phyloP scores from a whole-genome alignment of 2,113 vertebrate species.

The Lasiurus cinereus region DNA sequence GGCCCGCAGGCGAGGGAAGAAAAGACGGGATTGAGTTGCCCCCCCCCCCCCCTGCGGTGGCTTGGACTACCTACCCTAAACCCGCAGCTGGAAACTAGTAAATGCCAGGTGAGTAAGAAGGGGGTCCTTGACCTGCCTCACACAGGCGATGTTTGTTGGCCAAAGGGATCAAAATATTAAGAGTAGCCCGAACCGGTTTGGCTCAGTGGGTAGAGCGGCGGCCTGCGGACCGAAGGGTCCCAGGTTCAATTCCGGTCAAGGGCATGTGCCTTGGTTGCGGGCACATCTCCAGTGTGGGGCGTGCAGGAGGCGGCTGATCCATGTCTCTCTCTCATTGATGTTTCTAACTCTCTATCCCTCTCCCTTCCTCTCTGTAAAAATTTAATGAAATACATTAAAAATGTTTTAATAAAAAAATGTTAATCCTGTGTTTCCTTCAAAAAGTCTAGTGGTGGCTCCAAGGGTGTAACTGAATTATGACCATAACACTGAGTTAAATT shows the following conservation, averaged over 20 bases:
- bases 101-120: neutral
- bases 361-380: too few species aligned
- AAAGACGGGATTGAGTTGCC: neutral
- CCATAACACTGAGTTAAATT: neutral
- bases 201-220: too few species aligned
- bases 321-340: too few species aligned
- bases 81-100: neutral
- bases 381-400: too few species aligned
- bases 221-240: too few species aligned
- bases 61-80: neutral
- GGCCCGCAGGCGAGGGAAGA: neutral
- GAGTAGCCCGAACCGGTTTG: too few species aligned
- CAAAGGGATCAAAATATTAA: neutral
- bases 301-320: too few species aligned
- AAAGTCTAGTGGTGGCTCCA: neutral
- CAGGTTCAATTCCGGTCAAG: too few species aligned
- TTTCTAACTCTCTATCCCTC: too few species aligned
- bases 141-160: neutral
- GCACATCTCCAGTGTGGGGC: too few species aligned
- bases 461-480: neutral
- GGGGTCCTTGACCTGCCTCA: neutral
- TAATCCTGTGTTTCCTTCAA: neutral
- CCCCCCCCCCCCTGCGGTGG: neutral
- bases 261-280: too few species aligned
- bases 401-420: too few species aligned